Conservation (phyloP, 2,888 invertebrate species). For the Aproaerema taeniolella region DNA sequence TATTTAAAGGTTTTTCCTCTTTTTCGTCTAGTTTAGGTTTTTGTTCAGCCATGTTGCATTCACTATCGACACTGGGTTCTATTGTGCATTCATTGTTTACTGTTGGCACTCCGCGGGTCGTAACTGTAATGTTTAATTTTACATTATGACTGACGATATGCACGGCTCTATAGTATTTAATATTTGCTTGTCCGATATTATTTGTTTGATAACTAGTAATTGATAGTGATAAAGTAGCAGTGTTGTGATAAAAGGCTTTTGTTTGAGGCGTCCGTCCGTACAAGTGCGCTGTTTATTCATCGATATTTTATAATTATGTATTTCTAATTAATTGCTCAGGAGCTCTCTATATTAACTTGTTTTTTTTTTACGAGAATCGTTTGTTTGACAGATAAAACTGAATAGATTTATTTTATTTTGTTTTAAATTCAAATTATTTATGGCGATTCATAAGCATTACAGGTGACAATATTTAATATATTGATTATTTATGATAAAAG, state of each 20-base stretch:
- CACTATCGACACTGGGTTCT: conserved; percentile 16
- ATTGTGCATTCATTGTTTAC: conserved; percentile 41
- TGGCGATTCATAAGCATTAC: too few relatives aligned
- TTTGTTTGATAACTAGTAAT: conserved; percentile 66
- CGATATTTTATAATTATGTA: too few relatives aligned
- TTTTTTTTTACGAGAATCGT: too few relatives aligned
- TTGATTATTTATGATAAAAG: too few relatives aligned
- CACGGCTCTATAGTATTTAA: conserved; percentile 39
- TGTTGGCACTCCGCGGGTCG: conserved; percentile 27
- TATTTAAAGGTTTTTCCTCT: conserved; percentile 59
- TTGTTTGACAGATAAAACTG: too few relatives aligned
- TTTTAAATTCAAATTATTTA: too few relatives aligned
- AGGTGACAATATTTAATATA: too few relatives aligned
- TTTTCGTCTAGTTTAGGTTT: conserved; percentile 36
- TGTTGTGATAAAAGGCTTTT: conserved; percentile 19
- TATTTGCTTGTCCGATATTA: conserved; percentile 58
- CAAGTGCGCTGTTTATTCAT: too few relatives aligned
- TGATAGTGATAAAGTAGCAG: conserved; percentile 45
- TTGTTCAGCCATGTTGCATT: conserved; percentile 47
- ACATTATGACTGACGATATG: conserved; percentile 42
- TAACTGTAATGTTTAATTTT: conserved; percentile 44
- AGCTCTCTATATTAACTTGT: too few relatives aligned
- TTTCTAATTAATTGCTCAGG: too few relatives aligned
- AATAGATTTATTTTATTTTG: too few relatives aligned
- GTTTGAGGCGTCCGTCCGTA: too few relatives aligned